Base-by-base conservation (phyloP, 92 coral and sea anemone genomes). In the Siderastrea radians region DNA sequence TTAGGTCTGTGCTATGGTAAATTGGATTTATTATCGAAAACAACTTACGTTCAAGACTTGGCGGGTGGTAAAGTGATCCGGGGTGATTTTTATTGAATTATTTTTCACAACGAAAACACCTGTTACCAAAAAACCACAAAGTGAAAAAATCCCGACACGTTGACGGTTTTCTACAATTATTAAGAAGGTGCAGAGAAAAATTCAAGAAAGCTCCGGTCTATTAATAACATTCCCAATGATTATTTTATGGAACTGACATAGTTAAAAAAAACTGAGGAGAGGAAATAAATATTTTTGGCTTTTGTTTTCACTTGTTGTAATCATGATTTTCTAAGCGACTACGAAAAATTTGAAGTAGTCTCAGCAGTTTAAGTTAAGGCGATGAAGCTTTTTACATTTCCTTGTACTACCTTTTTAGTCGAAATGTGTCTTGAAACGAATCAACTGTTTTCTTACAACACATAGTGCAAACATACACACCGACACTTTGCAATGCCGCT, bases 1-100 rank as follows among this genome's bases (percentile, higher is more conserved):
- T 50, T 74, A 13, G 53, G 73, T 70, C 68, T n/a, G 44, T 48
- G 13, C 43, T 49, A 15, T 54, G 55, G 61, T 12, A 84, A 73
- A 73, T 84, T 84, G 81, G 80, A 84, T 72, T 38, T 57, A 62
- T 73, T 82, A 84, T 59, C 50, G 72, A 74, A 74, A 19, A 61
- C 3, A 48, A 60, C 72, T 52, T 74, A 84, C 72, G 62, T 84
- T 54, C 73, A 62, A 26, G 73, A 61, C 49, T 60, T 60, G 81
- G 59, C 87, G 87, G 87, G 87, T 50, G 87, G 87, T 75, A 73
- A 74, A 84, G 43, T 84, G 73, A 62, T 84, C 52, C 9, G n/a
- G 44, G 69, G 45, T 73, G 72, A 84, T 84, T 61, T 73, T 74
- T 73, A 84, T 73, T 74, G 73, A 73, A 74, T 84, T 74, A 74